Evolutionary conservation across 1,140 invertebrate genomes (phyloP), one percentile per base, ranked within the genome.

Genomic region (Mercenaria mercenaria): DNA sequence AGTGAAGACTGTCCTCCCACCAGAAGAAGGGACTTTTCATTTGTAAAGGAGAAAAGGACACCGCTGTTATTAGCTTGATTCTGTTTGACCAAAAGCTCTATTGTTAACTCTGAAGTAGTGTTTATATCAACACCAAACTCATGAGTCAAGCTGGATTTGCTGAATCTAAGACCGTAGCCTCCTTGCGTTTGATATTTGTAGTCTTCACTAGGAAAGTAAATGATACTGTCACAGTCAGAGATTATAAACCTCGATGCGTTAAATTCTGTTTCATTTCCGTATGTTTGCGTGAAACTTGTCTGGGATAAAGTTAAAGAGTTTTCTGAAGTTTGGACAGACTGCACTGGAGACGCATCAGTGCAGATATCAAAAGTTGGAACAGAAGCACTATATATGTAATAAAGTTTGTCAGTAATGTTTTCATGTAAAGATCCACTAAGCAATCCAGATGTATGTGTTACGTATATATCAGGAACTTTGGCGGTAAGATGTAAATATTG

Each of bases 11-110:
- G 29, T 59, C 64, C 77, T 50, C 29, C 26, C 8, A 89, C 52
- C 13, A 89, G 0, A 32, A 59, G 18, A 18, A 88, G 41, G 13
- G 69, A 52, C 0, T 43, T 29, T 8, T 77, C 20, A 37, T 89
- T 89, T 1, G 92, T 85, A 79, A 91, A 93, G 23, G 90, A 85
- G 74, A 93, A 92, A 43, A 93, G 18, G 2, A 90, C 86, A 47
- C 91, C 91, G 18, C 92, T 67, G 2, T 88, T 47, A 0, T 86
- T 77, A 29, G 32, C 52, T 29, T 77, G 50, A 32, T 77, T 85
- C 37, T 77, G 59, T 88, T 88, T 80, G 3, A 92, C 88, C 43
- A 89, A 47, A 20, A 92, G 74, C 43, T 93, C 92, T 26, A 93
- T 72, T 18, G 90, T 92, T 23, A 92, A 37, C 39, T 91, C 88